phyloP scores from a whole-genome alignment of 2,888 invertebrate species.

The Gryllus longicercus region DNA sequence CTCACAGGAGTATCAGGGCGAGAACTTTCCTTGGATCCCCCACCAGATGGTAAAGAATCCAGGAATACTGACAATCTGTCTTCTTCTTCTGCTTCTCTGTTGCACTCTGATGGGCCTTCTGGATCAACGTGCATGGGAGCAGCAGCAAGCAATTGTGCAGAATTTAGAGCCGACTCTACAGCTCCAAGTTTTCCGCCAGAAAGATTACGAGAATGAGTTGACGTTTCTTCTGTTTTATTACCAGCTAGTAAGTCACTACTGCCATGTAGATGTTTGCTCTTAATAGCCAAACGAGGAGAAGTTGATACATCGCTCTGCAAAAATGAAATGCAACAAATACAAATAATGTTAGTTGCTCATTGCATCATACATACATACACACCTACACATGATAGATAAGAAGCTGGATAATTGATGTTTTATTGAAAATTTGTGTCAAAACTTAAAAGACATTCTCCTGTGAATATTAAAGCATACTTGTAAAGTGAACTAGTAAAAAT shows the following conservation, averaged over 20 bases:
- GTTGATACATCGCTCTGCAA: constrained; percentile 26
- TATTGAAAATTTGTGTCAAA: too few species aligned
- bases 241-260: background rate
- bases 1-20: constrained; percentile 34
- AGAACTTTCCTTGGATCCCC: constrained; percentile 29
- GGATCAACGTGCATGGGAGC: constrained; percentile 35
- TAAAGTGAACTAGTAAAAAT: too few species aligned
- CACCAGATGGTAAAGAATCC: constrained; percentile 39
- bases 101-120: background rate
- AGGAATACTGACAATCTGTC: constrained; percentile 41
- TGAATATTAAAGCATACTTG: too few species aligned
- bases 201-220: background rate
- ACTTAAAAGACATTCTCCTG: too few species aligned
- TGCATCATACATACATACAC: background rate
- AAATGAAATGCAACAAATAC: too few species aligned
- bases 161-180: constrained; percentile 35
- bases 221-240: constrained; percentile 22
- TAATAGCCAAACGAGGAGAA: constrained; percentile 20
- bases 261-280: constrained; percentile 4
- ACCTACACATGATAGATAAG: too few species aligned
- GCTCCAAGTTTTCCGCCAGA: constrained; percentile 41
- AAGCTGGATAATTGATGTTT: too few species aligned
- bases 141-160: constrained; percentile 36
- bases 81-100: constrained; percentile 37
- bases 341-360: too few species aligned